Percentiles rank a stretch among this genome's conserved stretches.
These are phyloP conservation scores for Salvelinus fontinalis DNA, from an alignment of 2,113 vertebrate genomes.

Conservation along the genomic window DNA sequence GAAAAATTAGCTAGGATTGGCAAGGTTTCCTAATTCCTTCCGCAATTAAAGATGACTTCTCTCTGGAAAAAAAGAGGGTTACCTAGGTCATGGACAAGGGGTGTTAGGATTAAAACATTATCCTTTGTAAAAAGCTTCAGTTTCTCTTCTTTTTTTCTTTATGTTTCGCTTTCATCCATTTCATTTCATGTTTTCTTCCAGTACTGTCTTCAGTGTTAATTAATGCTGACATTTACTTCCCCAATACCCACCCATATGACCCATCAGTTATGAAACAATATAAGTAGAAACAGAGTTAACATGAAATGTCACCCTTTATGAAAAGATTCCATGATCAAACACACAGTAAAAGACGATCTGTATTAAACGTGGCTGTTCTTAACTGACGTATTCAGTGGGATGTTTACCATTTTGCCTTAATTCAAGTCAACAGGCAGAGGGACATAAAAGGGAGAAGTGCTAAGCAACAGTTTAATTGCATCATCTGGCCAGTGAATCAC, in stretches of 20 bases:
- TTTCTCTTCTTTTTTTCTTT: constrained; percentile 1
- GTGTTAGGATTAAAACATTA: constrained; percentile 43
- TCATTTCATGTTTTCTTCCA: not conserved
- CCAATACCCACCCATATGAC: constrained; percentile 7
- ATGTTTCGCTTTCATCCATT: not conserved
- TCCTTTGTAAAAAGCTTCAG: constrained; percentile 2
- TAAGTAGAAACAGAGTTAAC: constrained; percentile 33
- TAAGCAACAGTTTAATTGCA: constrained; percentile 23
- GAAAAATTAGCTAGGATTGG: constrained; percentile 61
- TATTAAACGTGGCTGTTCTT: not conserved
- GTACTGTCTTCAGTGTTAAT: constrained; percentile 21
- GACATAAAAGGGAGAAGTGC: constrained; percentile 4
- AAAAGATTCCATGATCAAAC: constrained; percentile 10
- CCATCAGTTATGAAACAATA: constrained; percentile 12
- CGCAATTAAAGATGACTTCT: constrained; percentile 58
- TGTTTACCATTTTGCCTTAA: constrained; percentile 14
- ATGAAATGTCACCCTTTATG: constrained; percentile 13
- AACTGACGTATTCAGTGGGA: not conserved
- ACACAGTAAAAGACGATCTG: not conserved
- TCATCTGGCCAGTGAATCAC: constrained; percentile 22
- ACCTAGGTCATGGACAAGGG: constrained; percentile 23
- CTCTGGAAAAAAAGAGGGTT: constrained; percentile 24
- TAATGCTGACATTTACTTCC: constrained; percentile 16
- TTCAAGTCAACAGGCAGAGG: constrained; percentile 22
- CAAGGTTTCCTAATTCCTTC: constrained; percentile 57